These are phyloP conservation scores for Ophion costatus DNA, from an alignment of 2,888 invertebrate species.

Conservation along the genomic window DNA sequence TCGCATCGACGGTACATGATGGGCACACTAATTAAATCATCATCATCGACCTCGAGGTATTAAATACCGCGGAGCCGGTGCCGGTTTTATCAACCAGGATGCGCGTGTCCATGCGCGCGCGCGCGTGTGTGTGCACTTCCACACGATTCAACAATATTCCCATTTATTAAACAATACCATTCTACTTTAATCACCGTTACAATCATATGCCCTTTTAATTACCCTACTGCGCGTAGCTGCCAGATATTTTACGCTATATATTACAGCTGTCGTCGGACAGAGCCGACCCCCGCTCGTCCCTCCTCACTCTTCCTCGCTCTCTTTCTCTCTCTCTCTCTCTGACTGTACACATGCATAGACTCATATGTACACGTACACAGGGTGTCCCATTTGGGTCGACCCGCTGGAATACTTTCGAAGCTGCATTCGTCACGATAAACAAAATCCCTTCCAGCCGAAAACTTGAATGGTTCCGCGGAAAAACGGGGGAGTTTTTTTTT, in stretches of 20 bases:
- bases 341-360: neutral
- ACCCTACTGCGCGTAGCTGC: slow-evolving; percentile 46
- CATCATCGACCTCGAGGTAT: slow-evolving; percentile 20
- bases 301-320: neutral
- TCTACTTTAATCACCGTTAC: slow-evolving; percentile 46
- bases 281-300: neutral
- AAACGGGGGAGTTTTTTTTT: neutral
- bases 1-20: slow-evolving; percentile 36
- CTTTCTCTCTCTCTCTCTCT: neutral
- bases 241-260: slow-evolving; percentile 52
- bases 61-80: slow-evolving; percentile 9
- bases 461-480: too few relatives aligned
- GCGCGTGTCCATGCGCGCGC: neutral
- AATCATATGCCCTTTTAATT: slow-evolving; percentile 55
- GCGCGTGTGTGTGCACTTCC: slow-evolving; percentile 20
- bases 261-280: slow-evolving; percentile 54
- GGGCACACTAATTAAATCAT: slow-evolving; percentile 39
- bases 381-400: neutral
- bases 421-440: neutral
- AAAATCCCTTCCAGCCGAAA: neutral
- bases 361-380: neutral
- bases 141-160: slow-evolving; percentile 33
- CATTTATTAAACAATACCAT: slow-evolving; percentile 52
- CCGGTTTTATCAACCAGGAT: neutral
- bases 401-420: neutral